These are phyloP conservation scores for Acheta domesticus DNA, from an alignment of 2,888 invertebrate genomes.

Conservation along the genomic window DNA sequence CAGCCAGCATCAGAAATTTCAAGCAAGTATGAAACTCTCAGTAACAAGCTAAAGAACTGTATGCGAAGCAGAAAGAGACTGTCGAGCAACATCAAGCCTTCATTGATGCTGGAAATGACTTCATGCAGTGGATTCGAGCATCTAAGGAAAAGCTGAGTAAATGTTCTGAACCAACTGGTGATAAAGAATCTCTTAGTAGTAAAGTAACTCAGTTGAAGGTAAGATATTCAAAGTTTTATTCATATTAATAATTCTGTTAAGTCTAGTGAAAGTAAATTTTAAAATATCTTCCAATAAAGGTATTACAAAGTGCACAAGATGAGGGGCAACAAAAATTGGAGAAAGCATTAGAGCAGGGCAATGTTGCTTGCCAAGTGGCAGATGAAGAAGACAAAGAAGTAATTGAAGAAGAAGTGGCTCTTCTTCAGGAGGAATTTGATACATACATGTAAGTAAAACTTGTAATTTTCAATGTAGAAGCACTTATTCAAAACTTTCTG, in stretches of 20 bases:
- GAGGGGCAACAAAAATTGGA: constrained; percentile 81
- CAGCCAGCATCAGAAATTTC: constrained; percentile 90
- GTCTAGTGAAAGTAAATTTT: background rate
- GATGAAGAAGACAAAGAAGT: constrained; percentile 84
- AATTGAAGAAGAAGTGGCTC: constrained; percentile 86
- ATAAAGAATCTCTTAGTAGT: constrained; percentile 81
- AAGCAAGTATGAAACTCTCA: constrained; percentile 82
- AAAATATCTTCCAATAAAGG: constrained; percentile 42
- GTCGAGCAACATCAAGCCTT: constrained; percentile 89
- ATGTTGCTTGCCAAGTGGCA: constrained; percentile 78
- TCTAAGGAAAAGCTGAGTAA: constrained; percentile 88
- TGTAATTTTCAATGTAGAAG: background rate
- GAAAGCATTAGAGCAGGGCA: constrained; percentile 76
- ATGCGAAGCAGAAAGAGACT: constrained; percentile 83
- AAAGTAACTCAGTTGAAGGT: constrained; percentile 78
- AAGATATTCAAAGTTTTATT: background rate
- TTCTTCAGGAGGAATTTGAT: constrained; percentile 88
- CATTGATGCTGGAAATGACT: constrained; percentile 87
- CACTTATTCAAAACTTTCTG: background rate
- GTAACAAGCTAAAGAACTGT: constrained; percentile 84
- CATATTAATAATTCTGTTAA: background rate
- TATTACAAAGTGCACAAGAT: constrained; percentile 76
- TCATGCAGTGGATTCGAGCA: constrained; percentile 85
- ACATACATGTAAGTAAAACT: constrained; percentile 65
- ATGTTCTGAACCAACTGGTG: constrained; percentile 89